Evolutionary conservation across 2,888 invertebrate species (phyloP).

Genomic region (Plebejus anna): DNA sequence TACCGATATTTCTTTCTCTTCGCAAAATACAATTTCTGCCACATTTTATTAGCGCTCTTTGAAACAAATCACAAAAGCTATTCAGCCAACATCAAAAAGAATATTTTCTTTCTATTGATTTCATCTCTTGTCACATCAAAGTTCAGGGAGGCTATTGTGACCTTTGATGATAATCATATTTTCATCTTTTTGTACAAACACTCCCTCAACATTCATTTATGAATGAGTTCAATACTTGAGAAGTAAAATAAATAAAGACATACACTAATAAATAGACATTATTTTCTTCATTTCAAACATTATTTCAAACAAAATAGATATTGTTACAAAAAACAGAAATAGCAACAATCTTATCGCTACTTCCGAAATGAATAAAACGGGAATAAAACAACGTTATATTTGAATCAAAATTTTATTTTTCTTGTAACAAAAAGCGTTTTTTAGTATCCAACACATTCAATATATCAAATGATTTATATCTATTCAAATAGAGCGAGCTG

Average conservation of each 20-base stretch:
- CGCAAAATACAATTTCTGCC: not conserved
- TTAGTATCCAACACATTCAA: conserved; percentile 29
- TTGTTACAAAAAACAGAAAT: not conserved
- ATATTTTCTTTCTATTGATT: conserved; percentile 67
- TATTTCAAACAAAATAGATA: not conserved
- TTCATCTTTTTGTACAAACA: conserved; percentile 53
- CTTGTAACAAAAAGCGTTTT: conserved; percentile 25
- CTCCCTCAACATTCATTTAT: conserved; percentile 40
- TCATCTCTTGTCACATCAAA: conserved; percentile 74
- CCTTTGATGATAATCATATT: conserved; percentile 57
- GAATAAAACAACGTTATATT: conserved; percentile 1
- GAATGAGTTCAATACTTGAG: conserved; percentile 21
- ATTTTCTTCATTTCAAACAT: not conserved
- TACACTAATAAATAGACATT: conserved; percentile 5
- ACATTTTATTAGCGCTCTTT: not conserved
- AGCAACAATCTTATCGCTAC: conserved; percentile 5
- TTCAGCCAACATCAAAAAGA: conserved; percentile 55
- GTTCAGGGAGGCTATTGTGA: conserved; percentile 57
- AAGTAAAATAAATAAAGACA: not conserved
- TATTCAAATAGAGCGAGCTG: conserved; percentile 53
- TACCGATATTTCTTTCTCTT: not conserved
- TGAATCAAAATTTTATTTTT: conserved; percentile 17
- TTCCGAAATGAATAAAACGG: conserved; percentile 12
- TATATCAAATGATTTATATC: conserved; percentile 32
- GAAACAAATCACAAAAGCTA: conserved; percentile 28